Conservation (phyloP, 2,113 vertebrate species). For the Neolamprologus modestus region DNA sequence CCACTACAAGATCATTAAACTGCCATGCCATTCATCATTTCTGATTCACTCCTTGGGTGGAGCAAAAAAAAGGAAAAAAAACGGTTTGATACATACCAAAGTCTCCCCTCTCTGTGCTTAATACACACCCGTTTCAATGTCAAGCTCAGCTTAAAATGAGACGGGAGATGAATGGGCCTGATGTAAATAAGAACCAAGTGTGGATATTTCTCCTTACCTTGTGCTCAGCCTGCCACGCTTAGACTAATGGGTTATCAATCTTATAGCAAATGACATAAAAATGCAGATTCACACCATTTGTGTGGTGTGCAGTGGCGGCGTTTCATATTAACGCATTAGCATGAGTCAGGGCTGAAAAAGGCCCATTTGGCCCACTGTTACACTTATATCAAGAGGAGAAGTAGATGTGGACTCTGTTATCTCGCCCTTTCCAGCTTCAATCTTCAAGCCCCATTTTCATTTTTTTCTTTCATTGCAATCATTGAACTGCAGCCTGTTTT, state of each 20-base stretch:
- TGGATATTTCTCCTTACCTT: conserved; percentile 5
- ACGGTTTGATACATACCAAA: neutral
- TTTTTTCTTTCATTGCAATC: neutral
- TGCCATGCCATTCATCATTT: conserved; percentile 39
- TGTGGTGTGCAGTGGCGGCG: neutral
- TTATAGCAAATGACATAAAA: conserved; percentile 18
- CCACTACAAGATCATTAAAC: conserved; percentile 49
- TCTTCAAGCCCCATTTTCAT: neutral
- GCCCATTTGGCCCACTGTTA: neutral
- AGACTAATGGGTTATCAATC: conserved; percentile 33
- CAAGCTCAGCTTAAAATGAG: conserved; percentile 16
- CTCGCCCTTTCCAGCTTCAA: neutral
- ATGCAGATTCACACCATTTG: conserved; percentile 37
- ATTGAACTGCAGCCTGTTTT: neutral
- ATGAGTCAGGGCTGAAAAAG: neutral
- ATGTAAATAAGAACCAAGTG: conserved; percentile 37
- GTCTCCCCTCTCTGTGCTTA: conserved; percentile 12
- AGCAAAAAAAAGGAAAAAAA: neutral
- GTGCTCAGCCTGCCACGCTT: neutral
- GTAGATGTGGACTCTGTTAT: neutral
- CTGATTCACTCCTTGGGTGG: conserved; percentile 5
- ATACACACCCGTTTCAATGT: conserved; percentile 24
- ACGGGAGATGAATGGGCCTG: conserved; percentile 22
- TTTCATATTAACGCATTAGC: conserved; percentile 12
- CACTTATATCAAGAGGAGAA: neutral